phyloP scores from a whole-genome alignment of 2,888 invertebrate species.

The Ceratothoa steindachneri region DNA sequence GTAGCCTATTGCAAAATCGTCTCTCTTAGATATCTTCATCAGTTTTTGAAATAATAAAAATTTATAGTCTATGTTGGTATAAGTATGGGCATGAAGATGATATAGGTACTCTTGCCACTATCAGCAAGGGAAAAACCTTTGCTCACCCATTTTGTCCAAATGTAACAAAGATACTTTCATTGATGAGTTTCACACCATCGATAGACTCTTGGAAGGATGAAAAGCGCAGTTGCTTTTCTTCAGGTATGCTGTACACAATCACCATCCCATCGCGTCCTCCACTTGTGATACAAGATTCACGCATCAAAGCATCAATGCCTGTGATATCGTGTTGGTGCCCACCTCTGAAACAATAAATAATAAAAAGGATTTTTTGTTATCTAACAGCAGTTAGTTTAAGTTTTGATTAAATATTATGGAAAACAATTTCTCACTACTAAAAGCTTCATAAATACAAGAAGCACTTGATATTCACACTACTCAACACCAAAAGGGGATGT shows the following conservation, averaged over 20 bases:
- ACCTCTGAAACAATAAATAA: conserved; percentile 55
- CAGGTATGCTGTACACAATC: conserved; percentile 92
- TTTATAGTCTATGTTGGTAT: too few species aligned
- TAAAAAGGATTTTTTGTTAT: neutral
- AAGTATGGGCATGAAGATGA: too few species aligned
- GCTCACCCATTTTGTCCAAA: conserved; percentile 82
- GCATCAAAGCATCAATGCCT: conserved; percentile 77
- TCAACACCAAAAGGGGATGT: too few species aligned
- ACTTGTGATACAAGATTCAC: conserved; percentile 80
- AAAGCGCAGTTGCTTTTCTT: conserved; percentile 93
- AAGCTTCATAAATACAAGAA: too few species aligned
- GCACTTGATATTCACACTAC: too few species aligned
- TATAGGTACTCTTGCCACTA: too few species aligned
- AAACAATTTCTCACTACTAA: neutral
- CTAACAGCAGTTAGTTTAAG: neutral
- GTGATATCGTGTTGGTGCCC: conserved; percentile 87
- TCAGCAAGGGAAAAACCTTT: too few species aligned
- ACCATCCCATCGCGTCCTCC: conserved; percentile 83
- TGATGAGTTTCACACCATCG: conserved; percentile 82
- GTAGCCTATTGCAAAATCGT: too few species aligned
- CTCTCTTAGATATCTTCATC: too few species aligned
- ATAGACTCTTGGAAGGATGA: conserved; percentile 78
- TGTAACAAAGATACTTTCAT: conserved; percentile 89
- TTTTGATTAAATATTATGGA: neutral
- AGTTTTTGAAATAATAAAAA: too few species aligned